Conservation (phyloP, 2,113 vertebrate genomes). For the Megaleporinus macrocephalus region DNA sequence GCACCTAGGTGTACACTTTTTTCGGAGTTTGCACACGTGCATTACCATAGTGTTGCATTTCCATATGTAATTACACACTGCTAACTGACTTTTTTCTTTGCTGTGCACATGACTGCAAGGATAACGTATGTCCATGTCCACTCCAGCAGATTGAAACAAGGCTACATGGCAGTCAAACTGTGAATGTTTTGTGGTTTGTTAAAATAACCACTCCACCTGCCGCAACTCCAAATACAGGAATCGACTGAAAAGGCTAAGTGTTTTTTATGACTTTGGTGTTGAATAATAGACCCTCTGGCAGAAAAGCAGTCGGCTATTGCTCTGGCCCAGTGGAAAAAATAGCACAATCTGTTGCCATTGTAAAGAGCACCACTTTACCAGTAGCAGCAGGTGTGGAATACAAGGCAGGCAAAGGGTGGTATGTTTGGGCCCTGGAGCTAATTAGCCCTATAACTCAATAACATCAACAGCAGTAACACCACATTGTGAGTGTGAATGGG, state of each 20-base stretch:
- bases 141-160: background rate
- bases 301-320: constrained; percentile 41
- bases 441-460: constrained; percentile 29
- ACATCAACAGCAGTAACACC: background rate
- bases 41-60: background rate
- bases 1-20: background rate
- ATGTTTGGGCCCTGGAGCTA: constrained; percentile 53
- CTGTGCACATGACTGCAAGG: background rate
- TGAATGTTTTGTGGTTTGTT: background rate
- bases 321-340: constrained; percentile 42
- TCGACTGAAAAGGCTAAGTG: background rate
- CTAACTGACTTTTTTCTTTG: constrained; percentile 23
- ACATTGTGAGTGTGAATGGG: background rate
- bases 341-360: constrained; percentile 48
- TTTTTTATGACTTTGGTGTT: constrained; percentile 6
- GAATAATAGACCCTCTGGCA: constrained; percentile 39
- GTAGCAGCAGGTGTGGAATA: constrained; percentile 57
- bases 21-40: background rate
- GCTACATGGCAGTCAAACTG: no score
- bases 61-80: constrained; percentile 28
- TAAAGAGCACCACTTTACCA: constrained; percentile 27
- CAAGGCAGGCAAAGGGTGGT: constrained; percentile 9
- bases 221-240: background rate
- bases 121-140: background rate
- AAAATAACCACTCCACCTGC: background rate